Conservation (phyloP, 2,888 invertebrate genomes). For the Cataglyphis cursor region DNA sequence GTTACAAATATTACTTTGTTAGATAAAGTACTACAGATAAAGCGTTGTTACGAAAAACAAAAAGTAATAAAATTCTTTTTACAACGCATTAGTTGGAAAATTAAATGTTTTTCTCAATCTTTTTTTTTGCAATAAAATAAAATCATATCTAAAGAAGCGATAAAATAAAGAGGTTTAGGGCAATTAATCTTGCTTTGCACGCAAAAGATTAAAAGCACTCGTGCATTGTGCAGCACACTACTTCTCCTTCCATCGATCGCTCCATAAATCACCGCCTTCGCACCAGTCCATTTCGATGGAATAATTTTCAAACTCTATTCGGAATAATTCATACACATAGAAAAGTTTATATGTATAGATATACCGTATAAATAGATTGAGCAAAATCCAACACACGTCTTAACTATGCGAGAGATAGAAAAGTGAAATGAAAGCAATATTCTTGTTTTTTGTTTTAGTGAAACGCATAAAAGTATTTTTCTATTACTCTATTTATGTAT, state of each 20-base stretch:
- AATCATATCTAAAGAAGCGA: not conserved
- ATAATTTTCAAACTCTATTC: slow-evolving; percentile 21
- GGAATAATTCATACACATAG: not conserved
- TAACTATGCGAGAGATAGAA: not conserved
- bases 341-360: slow-evolving; percentile 1
- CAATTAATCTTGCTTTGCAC: slow-evolving; percentile 34
- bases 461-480: not conserved
- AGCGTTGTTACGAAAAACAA: not conserved
- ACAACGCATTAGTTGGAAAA: not conserved
- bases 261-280: slow-evolving; percentile 34
- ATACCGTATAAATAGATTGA: not conserved
- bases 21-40: not conserved
- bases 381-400: not conserved
- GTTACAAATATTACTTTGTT: not conserved
- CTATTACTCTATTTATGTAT: not conserved
- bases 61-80: slow-evolving; percentile 5
- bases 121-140: not conserved
- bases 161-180: slow-evolving; percentile 20
- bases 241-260: slow-evolving; percentile 24
- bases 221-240: slow-evolving; percentile 23
- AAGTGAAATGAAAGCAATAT: slow-evolving; percentile 12
- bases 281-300: slow-evolving; percentile 23
- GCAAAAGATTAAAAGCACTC: slow-evolving; percentile 29
- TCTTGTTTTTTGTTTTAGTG: not conserved
- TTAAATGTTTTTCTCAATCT: not conserved